A percentile compares a stretch with the other conserved stretches of the same genome.
These are phyloP conservation scores for Sebastes steindachneri DNA, from an alignment of 2,797 vertebrate genomes.

Conservation along the genomic window DNA sequence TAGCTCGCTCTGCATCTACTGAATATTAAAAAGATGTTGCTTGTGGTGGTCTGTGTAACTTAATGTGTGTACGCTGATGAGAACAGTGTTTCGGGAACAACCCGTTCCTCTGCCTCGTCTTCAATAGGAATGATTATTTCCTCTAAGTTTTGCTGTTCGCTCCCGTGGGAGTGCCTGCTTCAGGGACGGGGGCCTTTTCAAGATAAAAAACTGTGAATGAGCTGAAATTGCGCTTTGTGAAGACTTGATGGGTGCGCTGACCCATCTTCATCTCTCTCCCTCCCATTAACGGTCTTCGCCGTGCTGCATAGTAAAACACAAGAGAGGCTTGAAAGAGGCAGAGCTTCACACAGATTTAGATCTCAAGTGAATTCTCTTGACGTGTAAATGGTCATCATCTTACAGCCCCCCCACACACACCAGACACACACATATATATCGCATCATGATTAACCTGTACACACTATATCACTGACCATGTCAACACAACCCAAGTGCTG, in stretches of 20 bases:
- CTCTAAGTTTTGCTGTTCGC: slow-evolving; percentile 48
- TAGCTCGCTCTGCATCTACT: slow-evolving; percentile 1
- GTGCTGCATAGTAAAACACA: slow-evolving; percentile 55
- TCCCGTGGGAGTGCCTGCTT: slow-evolving; percentile 44
- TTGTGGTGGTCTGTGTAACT: slow-evolving; percentile 3
- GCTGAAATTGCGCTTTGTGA: slow-evolving; percentile 69
- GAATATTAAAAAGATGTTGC: slow-evolving; percentile 15
- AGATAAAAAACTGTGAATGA: slow-evolving; percentile 69
- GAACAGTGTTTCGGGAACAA: slow-evolving; percentile 33
- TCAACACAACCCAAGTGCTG: background rate
- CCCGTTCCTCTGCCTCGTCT: slow-evolving; percentile 16
- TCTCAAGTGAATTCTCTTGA: slow-evolving; percentile 59
- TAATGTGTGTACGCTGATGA: slow-evolving; percentile 2
- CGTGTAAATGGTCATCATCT: slow-evolving; percentile 26
- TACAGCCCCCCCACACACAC: background rate
- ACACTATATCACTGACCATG: background rate
- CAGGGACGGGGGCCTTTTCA: slow-evolving; percentile 33
- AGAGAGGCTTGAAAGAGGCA: slow-evolving; percentile 56
- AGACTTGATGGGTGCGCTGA: slow-evolving; percentile 72
- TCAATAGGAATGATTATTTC: slow-evolving; percentile 59
- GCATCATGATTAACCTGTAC: slow-evolving; percentile 8
- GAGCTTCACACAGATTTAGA: slow-evolving; percentile 55
- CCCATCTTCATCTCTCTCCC: slow-evolving; percentile 56
- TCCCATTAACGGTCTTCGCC: slow-evolving; percentile 52
- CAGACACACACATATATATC: background rate